phyloP scores from a whole-genome alignment of 2,888 invertebrate genomes.

The Tenthredo mesomela region DNA sequence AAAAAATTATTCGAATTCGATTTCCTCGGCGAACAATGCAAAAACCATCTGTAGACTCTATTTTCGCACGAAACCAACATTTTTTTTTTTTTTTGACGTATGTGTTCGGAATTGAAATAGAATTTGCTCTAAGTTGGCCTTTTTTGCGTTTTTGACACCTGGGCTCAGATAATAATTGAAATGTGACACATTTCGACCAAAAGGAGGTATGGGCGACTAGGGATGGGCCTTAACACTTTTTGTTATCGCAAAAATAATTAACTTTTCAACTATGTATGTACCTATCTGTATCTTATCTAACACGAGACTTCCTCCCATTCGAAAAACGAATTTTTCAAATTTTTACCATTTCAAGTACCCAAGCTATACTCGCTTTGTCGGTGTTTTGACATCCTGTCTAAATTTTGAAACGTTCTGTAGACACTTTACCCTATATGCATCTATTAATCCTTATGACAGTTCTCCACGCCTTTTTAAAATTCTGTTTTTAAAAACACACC shows the following conservation, averaged over 20 bases:
- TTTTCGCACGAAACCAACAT: no score
- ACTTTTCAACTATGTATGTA: neutral
- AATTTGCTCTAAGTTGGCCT: no score
- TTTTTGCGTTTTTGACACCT: no score
- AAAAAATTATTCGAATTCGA: no score
- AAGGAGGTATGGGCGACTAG: no score
- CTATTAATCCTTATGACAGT: neutral
- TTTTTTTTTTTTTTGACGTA: no score
- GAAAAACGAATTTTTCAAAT: neutral
- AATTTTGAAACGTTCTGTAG: neutral
- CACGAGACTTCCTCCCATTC: neutral
- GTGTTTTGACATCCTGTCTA: conserved; percentile 23
- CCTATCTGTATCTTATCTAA: neutral
- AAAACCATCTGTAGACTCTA: no score
- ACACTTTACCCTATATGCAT: neutral
- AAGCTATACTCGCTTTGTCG: conserved; percentile 10
- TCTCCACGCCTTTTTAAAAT: conserved; percentile 8
- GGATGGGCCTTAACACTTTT: no score
- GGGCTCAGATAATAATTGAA: no score
- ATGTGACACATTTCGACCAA: no score
- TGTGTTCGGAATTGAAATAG: no score
- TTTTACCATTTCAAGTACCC: neutral
- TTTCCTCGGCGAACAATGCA: no score
- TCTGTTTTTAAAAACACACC: neutral
- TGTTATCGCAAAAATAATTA: neutral